phyloP scores from a whole-genome alignment of 2,797 vertebrate species.

The Tangara arthus region DNA sequence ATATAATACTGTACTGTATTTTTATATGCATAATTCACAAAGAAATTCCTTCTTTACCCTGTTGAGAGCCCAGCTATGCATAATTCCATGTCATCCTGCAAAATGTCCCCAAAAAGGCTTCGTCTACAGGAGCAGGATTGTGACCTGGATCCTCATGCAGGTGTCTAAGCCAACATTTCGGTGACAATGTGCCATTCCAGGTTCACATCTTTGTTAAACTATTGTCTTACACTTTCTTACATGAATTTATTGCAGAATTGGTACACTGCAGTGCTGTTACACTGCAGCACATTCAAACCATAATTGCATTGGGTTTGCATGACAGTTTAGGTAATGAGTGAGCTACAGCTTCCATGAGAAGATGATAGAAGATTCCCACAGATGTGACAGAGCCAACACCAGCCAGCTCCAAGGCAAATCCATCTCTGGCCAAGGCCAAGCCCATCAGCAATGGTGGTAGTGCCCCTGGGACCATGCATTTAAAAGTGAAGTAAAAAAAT shows the following conservation, averaged over 20 bases:
- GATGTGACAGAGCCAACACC: neutral
- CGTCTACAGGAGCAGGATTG: neutral
- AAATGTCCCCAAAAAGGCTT: neutral
- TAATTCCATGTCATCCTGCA: neutral
- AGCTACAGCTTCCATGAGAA: neutral
- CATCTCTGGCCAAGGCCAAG: neutral
- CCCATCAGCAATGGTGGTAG: neutral
- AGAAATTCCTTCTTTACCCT: neutral
- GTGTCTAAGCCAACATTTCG: neutral
- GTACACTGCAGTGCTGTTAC: neutral
- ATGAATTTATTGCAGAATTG: neutral
- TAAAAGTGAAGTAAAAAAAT: neutral
- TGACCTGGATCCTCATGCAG: neutral
- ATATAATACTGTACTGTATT: neutral
- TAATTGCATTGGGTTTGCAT: neutral
- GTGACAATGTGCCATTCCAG: neutral
- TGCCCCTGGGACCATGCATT: neutral
- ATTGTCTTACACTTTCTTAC: neutral
- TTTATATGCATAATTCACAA: neutral
- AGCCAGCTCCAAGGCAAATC: neutral
- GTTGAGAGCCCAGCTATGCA: neutral
- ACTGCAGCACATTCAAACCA: neutral
- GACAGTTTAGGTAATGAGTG: neutral
- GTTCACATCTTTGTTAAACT: neutral
- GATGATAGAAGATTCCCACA: neutral